Conservation (phyloP, 2,888 invertebrate genomes). For the Entomobrya proxima region DNA sequence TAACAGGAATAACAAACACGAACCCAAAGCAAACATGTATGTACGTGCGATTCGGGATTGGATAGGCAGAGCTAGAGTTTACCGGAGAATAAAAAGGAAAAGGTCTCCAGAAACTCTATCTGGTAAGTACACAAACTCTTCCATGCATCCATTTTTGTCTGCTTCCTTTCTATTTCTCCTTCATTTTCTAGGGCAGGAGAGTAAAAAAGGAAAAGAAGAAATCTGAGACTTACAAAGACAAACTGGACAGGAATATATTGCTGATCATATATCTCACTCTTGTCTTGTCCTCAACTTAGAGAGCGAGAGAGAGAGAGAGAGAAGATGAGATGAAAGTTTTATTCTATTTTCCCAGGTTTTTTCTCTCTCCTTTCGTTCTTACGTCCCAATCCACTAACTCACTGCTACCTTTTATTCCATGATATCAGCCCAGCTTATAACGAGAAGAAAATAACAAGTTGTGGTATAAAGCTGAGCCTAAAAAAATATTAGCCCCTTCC, state of each 20-base stretch:
- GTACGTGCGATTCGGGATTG: not conserved
- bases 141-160: constrained; percentile 12
- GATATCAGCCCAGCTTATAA: not conserved
- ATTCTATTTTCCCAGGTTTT: constrained; percentile 62
- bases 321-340: constrained; percentile 65
- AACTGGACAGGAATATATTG: constrained; percentile 70
- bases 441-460: not conserved
- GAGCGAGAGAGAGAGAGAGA: constrained; percentile 46
- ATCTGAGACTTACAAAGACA: constrained; percentile 64
- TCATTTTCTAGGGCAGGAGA: constrained; percentile 48
- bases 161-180: constrained; percentile 1
- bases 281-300: constrained; percentile 66
- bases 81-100: constrained; percentile 12
- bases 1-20: not conserved
- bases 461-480: constrained; percentile 4
- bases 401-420: not conserved
- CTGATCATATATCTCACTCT: constrained; percentile 71
- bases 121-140: constrained; percentile 4
- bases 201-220: constrained; percentile 34
- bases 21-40: not conserved
- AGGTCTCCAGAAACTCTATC: not conserved
- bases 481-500: constrained; percentile 52
- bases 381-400: constrained; percentile 46
- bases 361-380: constrained; percentile 6
- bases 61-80: not conserved